Base-by-base conservation (phyloP, 2,888 invertebrate genomes). In the Drosophila paranaensis region DNA sequence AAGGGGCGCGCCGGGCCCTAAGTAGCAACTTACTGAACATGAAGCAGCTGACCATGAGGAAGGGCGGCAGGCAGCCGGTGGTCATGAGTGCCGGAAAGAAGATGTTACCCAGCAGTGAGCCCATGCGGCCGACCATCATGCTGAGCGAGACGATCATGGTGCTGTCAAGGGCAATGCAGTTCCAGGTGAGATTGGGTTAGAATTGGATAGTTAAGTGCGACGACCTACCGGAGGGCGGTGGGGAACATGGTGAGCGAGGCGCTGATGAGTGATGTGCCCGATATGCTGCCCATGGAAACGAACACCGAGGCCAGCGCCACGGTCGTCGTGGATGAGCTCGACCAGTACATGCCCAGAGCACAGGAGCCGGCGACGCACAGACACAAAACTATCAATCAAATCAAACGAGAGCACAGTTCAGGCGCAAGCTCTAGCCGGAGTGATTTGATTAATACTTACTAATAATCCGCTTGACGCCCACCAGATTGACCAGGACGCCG, bases 101-200 rank as follows among this genome's bases (percentile, higher is more conserved):
- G 20, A 96, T 92, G 68, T 96, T 96, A n/a, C 96, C 96, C 10
- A 94, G 88, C 53, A 96, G 94, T 8, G 96, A 95, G 16, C 96
- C 96, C 14, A 94, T 85, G 50, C 96, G 93, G 1, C 96, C 96
- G 50, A 93, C 93, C 95, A 96, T 96, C 93, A 96, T 94, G 55
- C 95, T 94, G 14, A 95, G 93, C 0, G 96, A 95, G 81, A 96
- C 94, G 0, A 96, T 95, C 95, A 96, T 96, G 2, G 96, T 96
- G 90, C 96, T 96, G 91, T 11, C 33, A 14, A 33, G 13, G 16
- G 54, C 6, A 25, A 40, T 10, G 2, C 13, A 30, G 11, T 20
- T 9, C 3, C 16, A 43, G 42, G 42, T 42, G 33, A 43, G 55
- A 10, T 27, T 27, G 10, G 51, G 10, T 10, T 3, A 3, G 37